Evolutionary conservation across 1,140 invertebrate genomes (phyloP).

Genomic region (Drosophila micromelanica): DNA sequence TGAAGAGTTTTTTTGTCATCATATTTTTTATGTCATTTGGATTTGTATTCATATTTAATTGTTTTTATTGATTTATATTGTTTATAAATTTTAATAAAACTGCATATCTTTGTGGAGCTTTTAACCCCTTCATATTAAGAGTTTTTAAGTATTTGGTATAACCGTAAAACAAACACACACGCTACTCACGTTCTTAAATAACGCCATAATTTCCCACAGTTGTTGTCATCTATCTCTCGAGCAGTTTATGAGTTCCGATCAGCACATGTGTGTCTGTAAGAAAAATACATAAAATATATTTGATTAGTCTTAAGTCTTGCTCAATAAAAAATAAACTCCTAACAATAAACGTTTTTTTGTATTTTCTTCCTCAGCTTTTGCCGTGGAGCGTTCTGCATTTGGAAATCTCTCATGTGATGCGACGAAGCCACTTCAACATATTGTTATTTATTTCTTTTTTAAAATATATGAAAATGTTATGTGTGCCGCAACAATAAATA

Average conservation of each 20-base stretch:
- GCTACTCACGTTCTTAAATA: constrained; percentile 62
- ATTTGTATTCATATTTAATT: constrained; percentile 2
- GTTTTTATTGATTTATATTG: neutral
- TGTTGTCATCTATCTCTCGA: constrained; percentile 11
- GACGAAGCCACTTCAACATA: constrained; percentile 17
- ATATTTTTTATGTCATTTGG: neutral
- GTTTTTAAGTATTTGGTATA: constrained; percentile 45
- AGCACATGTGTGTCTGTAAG: constrained; percentile 30
- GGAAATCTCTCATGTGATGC: constrained; percentile 33
- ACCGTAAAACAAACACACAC: constrained; percentile 1
- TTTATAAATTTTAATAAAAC: constrained; percentile 21
- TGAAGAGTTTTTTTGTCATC: too few relatives aligned
- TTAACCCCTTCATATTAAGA: constrained; percentile 18
- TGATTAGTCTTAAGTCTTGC: constrained; percentile 36
- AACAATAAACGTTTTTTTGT: constrained; percentile 27
- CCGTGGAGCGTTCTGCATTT: neutral
- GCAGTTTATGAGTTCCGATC: constrained; percentile 17
- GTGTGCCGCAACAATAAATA: constrained; percentile 55
- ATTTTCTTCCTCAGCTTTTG: constrained; percentile 15
- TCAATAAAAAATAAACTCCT: constrained; percentile 8
- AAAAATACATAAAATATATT: constrained; percentile 28
- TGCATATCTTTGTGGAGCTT: constrained; percentile 53
- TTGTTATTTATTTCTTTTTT: constrained; percentile 34
- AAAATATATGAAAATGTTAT: constrained; percentile 32
- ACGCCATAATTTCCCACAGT: constrained; percentile 37